These are phyloP conservation scores for Homarus americanus DNA, from an alignment of 1,140 invertebrate species.

Conservation along the genomic window DNA sequence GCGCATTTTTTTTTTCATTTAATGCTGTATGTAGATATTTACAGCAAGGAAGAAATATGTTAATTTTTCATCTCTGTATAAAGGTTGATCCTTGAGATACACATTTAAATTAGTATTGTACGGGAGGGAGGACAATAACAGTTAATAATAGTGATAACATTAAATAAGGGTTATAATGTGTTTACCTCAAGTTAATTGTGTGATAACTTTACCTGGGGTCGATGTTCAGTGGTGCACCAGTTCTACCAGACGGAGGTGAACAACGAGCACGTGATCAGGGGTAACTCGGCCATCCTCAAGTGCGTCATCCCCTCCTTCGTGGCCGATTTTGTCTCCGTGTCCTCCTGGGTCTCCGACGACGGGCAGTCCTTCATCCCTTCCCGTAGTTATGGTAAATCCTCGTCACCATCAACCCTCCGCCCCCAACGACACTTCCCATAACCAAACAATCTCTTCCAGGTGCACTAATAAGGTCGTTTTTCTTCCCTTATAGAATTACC, in stretches of 20 bases:
- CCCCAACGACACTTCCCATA: neutral
- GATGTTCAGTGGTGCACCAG: slow-evolving; percentile 86
- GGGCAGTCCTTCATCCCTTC: slow-evolving; percentile 83
- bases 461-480: neutral
- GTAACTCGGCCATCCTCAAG: slow-evolving; percentile 93
- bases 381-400: slow-evolving; percentile 68
- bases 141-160: too few relatives aligned
- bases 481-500: neutral
- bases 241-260: slow-evolving; percentile 88
- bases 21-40: too few relatives aligned
- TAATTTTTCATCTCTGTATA: too few relatives aligned
- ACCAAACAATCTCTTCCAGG: neutral
- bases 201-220: too few relatives aligned
- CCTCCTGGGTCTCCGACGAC: slow-evolving; percentile 90
- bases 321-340: slow-evolving; percentile 92
- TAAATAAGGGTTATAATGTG: too few relatives aligned
- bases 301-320: slow-evolving; percentile 95
- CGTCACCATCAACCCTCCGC: neutral
- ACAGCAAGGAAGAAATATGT: too few relatives aligned
- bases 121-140: too few relatives aligned
- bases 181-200: too few relatives aligned
- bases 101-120: too few relatives aligned
- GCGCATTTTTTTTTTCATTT: too few relatives aligned
- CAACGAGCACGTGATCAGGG: slow-evolving; percentile 89
- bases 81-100: too few relatives aligned